Evolutionary conservation across 2,797 vertebrate species (phyloP), one percentile per base, ranked within the genome.

Genomic region (Cyclura pinguis): DNA sequence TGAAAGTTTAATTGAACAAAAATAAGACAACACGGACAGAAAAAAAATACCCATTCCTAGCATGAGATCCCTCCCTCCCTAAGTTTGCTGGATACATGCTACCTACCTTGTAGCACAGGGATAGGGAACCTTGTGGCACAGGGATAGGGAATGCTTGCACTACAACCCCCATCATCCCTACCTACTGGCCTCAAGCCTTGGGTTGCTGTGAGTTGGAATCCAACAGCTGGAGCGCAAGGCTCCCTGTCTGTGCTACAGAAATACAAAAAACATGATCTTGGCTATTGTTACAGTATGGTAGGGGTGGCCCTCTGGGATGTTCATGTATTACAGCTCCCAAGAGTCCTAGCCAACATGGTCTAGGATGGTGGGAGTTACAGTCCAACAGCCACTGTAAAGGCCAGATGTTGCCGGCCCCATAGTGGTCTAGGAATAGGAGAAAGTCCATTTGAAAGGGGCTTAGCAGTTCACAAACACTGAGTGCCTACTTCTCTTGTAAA

Each of bases 1-100:
- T 81, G 55, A 86, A 59, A 64, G 1, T 62, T 90, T 90, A 72
- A 85, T 89, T 50, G 35, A 85, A 80, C 38, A 24, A 62, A 74
- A 13, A 42, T 55, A 52, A n/a, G 9, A 47, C 50, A 84, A 73
- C 67, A 90, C 35, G 22, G 67, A 22, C 14, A 55, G 27, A 89
- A 29, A 29, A 78, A 47, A 47, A 32, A 1, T 27, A 27, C 57
- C 12, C 73, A n/a, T 80, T 67, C 55, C 24, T 83, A 29, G 22
- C 64, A 12, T 32, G 12, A 86, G 24, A 55, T 29, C 7, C 29
- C 16, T 67, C 78, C 24, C n/a, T n/a, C 6, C 27, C 20, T 29
- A 47, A 72, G 12, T 47, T 32, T n/a, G 35, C 50, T 62, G 69
- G 27, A 77, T 35, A 52, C 32, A 64, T 52, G 6, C 14, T 84